Base-by-base conservation (phyloP, 1,140 invertebrate genomes). In the Dryas iulia region DNA sequence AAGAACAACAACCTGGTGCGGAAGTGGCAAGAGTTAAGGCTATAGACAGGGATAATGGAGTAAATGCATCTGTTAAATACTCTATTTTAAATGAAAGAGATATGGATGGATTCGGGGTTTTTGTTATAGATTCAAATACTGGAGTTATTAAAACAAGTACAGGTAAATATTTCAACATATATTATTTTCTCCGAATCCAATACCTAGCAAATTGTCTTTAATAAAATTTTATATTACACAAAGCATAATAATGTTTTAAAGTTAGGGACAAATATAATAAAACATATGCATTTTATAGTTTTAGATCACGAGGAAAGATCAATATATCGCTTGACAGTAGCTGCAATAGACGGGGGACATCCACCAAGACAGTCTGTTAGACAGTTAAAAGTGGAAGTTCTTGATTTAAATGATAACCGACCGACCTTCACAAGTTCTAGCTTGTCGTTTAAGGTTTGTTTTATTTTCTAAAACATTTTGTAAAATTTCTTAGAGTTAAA, bases 371-470 rank as follows among this genome's bases (percentile, higher is more conserved):
- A 97, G 88, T 96, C 95, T 59, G 93, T 97, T n/a, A 94, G 96
- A 60, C 94, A 96, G 60, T 92, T 98, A 25, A 94, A 97, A 74
- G 95, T 99, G 21, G 96, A 97, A 90, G 97, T 98, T 18, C 89
- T 98, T 72, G 97, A 98, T 84, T 93, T 98, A 47, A 98, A 98
- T 85, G 97, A 98, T 86, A 97, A 97, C 89, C 93, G 97, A 77
- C 97, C 97, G 25, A 97, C 95, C 59, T 98, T 98, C 88, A 97
- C 96, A 35, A 97, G 96, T 79, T 97, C 97, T 61, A 98, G 96
- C 89, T 93, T 98, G 71, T 94, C 95, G 59, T 98, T 98, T 90
- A 95, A 95, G 92, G 96, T 97, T 47, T 21, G 39, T 47, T 14
- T n/a, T 39, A 39, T 39, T 4, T 39, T 18, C 6, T 39, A 14